Percentiles rank a stretch among this genome's conserved stretches.
phyloP scores from a whole-genome alignment of 2,113 vertebrate species.

The Zosterops hypoxanthus region DNA sequence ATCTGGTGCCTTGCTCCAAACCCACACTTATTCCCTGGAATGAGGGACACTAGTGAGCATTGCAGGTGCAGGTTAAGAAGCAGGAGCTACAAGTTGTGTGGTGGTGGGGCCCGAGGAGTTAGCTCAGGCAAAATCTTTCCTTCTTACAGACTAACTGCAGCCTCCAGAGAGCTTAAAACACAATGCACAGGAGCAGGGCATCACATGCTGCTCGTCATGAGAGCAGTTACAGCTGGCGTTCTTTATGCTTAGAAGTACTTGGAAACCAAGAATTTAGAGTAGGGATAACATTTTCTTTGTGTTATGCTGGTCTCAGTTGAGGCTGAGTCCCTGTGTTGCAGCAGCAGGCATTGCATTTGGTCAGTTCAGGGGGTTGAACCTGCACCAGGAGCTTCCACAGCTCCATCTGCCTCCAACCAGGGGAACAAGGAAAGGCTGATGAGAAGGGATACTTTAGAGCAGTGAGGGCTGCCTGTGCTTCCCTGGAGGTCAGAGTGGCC shows the following conservation, averaged over 20 bases:
- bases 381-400: neutral
- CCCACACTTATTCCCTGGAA: neutral
- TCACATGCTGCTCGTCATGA: neutral
- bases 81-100: neutral
- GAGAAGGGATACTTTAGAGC: too few species aligned
- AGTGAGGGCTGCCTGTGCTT: neutral
- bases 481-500: neutral
- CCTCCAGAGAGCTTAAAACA: neutral
- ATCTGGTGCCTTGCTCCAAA: neutral
- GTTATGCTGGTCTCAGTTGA: neutral
- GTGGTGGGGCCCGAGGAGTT: neutral
- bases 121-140: neutral
- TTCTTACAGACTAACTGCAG: neutral
- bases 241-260: neutral
- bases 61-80: neutral
- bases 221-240: neutral
- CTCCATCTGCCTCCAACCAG: neutral
- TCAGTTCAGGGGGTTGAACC: neutral
- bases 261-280: neutral
- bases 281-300: neutral
- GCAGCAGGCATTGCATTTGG: rapidly evolving
- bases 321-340: neutral
- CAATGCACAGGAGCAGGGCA: rapidly evolving
- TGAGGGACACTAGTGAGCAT: neutral
- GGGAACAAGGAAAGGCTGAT: neutral